Percentiles rank a stretch among this genome's conserved stretches.
Conservation (phyloP, 2,113 vertebrate species). For the Ciconia maguari region DNA sequence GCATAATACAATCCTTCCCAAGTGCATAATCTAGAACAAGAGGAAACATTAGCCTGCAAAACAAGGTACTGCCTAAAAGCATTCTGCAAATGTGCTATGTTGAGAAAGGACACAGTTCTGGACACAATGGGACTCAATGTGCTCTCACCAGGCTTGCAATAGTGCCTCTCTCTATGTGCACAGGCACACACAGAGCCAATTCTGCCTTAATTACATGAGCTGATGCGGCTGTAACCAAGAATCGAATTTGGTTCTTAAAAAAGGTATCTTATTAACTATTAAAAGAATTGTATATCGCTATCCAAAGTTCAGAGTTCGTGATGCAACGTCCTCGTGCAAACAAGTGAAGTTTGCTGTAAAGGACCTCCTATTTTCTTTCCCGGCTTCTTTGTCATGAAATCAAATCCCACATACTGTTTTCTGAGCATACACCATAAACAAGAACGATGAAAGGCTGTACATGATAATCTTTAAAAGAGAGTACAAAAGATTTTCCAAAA, state of each 20-base stretch:
- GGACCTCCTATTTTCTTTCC: background rate
- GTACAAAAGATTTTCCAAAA: background rate
- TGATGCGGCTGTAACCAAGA: background rate
- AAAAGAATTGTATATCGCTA: background rate
- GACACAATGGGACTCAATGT: accelerated
- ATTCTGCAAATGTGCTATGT: accelerated
- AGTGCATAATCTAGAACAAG: slow-evolving; percentile 86
- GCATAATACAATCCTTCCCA: slow-evolving; percentile 97
- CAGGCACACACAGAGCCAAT: background rate
- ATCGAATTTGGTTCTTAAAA: background rate
- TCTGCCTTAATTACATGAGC: background rate
- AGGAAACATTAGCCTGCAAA: accelerated
- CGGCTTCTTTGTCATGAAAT: background rate
- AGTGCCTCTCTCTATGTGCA: background rate
- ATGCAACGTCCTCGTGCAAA: background rate
- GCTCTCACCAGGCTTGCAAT: background rate
- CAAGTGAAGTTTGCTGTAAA: background rate
- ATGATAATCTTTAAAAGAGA: background rate
- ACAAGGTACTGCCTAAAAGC: background rate
- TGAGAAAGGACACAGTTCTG: background rate
- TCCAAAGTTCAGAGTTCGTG: background rate
- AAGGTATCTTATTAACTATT: background rate
- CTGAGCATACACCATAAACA: background rate
- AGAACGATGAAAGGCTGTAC: background rate
- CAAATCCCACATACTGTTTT: background rate